Conservation (phyloP, 1,140 invertebrate genomes). For the Drosophila chauvacae region DNA sequence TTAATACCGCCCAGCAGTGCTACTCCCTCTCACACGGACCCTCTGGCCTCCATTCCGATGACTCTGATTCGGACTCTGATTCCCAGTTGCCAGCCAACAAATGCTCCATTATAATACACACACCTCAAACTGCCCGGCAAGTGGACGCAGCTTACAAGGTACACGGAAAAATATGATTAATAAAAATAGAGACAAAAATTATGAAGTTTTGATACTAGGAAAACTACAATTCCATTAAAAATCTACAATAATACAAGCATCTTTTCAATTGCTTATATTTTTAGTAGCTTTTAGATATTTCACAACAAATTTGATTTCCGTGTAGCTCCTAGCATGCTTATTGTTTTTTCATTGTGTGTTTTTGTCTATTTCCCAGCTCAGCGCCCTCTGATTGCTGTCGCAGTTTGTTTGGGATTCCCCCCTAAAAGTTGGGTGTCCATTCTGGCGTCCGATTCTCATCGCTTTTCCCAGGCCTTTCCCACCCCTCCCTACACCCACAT, state of each 20-base stretch:
- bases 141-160: conserved; percentile 10
- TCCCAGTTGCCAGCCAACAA: conserved; percentile 28
- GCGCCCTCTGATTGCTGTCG: conserved; percentile 73
- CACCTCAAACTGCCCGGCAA: conserved; percentile 46
- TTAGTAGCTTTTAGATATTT: not conserved
- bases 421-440: conserved; percentile 31
- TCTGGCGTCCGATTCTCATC: conserved; percentile 23
- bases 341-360: conserved; percentile 73
- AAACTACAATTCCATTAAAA: not conserved
- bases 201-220: no score
- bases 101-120: conserved; percentile 57
- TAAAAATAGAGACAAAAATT: not conserved
- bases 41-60: not conserved
- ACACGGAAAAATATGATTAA: not conserved
- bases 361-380: conserved; percentile 69
- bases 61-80: conserved; percentile 1
- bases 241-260: not conserved
- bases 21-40: not conserved
- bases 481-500: not conserved
- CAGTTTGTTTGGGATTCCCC: conserved; percentile 55
- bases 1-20: conserved; percentile 59
- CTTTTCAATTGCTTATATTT: not conserved
- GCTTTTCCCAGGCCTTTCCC: conserved; percentile 3
- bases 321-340: conserved; percentile 42
- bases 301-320: not conserved